phyloP scores from a whole-genome alignment of 2,888 invertebrate species.

The Nephrotoma appendiculata region DNA sequence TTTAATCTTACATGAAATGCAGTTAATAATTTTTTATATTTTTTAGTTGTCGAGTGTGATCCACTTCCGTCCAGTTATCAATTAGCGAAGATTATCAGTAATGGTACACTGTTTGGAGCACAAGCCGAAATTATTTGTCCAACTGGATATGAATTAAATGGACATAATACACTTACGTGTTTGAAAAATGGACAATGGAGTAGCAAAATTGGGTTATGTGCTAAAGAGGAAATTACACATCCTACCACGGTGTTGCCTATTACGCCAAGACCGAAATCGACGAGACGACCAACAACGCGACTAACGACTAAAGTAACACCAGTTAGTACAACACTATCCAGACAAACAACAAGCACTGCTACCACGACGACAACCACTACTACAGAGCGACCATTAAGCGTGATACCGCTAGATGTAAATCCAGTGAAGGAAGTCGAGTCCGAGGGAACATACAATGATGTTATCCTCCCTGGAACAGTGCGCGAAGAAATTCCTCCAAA shows the following conservation, averaged over 20 bases:
- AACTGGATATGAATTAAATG: conserved; percentile 51
- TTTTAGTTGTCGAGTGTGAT: conserved; percentile 55
- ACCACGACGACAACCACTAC: conserved; percentile 24
- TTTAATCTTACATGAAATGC: not conserved
- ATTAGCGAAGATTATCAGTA: conserved; percentile 32
- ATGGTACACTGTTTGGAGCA: conserved; percentile 52
- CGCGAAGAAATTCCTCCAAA: conserved; percentile 35
- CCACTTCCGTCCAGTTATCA: conserved; percentile 53
- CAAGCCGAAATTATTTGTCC: conserved; percentile 62
- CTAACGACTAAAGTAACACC: conserved; percentile 12
- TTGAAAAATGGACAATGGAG: conserved; percentile 68
- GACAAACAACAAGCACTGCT: conserved; percentile 26
- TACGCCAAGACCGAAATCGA: conserved; percentile 27
- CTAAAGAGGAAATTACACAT: conserved; percentile 40
- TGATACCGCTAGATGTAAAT: conserved; percentile 13
- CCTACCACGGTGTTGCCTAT: conserved; percentile 26
- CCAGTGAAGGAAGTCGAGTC: conserved; percentile 25
- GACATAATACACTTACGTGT: conserved; percentile 52
- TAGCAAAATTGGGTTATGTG: conserved; percentile 56
- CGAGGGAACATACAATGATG: conserved; percentile 9
- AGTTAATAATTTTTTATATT: not conserved
- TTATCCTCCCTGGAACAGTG: conserved; percentile 26
- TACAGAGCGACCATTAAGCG: conserved; percentile 11
- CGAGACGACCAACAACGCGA: conserved; percentile 15
- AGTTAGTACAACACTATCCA: conserved; percentile 19